Base-by-base conservation (phyloP, 2,797 vertebrate species). In the Channa striata region DNA sequence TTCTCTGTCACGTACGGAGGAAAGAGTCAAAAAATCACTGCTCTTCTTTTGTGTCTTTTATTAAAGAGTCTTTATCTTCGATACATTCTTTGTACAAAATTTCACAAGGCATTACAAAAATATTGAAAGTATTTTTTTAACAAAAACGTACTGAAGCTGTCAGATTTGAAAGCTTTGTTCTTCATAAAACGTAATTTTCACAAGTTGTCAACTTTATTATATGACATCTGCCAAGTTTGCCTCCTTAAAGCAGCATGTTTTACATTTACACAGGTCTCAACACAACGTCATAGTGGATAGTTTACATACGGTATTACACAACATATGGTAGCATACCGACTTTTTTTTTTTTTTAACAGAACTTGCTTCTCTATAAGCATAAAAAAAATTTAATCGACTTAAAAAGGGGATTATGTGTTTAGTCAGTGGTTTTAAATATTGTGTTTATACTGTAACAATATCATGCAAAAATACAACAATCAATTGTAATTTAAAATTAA, bases 201-300 rank as follows among this genome's bases (percentile, higher is more conserved):
- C 74, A 82, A 78, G 59, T 52, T 74, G 74, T 80, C 82, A 80
- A 23, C 68, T 39, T 74, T 52, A 74, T 53, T 37, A 62, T 65
- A 74, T 53, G 67, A 69, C 56, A 54, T 75, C 69, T 70, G 72
- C 83, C 56, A 65, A 74, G 61, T 63, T 68, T 59, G 81, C 76
- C 78, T 87, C 79, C 62, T 77, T 36, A 77, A 57, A 92, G 90
- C 90, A 91, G 88, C 89, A 87, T 12, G 69, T 81, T 78, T 71
- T 74, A 82, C 85, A 74, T 83, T 83, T 90, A 91, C 92, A 93
- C 91, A 93, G 91, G 90, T 89, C 78, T 81, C 21, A 17, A 90
- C 84, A 56, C 59, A 73, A 79, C 71, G 79, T 86, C 82, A 59
- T 81, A 90, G 89, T 90, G 90, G 88, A 57, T 6, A 25, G 80